Evolutionary conservation across 2,797 vertebrate genomes (phyloP).

Genomic region (Otolemur crassicaudatus): DNA sequence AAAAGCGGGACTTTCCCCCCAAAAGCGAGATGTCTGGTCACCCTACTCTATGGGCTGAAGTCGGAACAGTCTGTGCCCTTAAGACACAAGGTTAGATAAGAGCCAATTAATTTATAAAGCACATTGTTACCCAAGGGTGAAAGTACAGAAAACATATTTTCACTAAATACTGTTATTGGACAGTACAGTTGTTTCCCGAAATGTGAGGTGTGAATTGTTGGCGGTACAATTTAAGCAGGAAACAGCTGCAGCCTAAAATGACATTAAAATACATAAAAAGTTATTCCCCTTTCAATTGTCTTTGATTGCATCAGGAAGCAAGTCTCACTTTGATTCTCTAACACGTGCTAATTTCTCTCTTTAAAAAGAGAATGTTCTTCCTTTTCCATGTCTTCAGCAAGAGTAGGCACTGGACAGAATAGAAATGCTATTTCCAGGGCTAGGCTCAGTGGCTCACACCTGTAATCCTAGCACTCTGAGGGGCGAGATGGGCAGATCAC

Average conservation of each 20-base stretch:
- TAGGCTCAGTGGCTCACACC: too few species aligned
- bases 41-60: not conserved
- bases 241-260: not conserved
- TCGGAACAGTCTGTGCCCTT: not conserved
- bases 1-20: too few species aligned
- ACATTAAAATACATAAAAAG: not conserved
- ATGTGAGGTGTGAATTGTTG: not conserved
- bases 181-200: not conserved
- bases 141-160: not conserved
- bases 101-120: not conserved
- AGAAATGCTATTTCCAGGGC: not conserved
- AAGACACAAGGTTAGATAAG: conserved; percentile 13
- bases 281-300: not conserved
- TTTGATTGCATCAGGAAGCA: not conserved
- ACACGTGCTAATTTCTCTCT: conserved; percentile 21
- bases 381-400: not conserved
- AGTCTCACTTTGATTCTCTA: not conserved
- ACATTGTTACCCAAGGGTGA: not conserved
- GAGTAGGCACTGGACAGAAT: not conserved
- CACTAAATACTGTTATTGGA: not conserved
- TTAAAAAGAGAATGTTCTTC: not conserved
- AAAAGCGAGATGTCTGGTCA: too few species aligned
- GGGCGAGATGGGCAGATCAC: too few species aligned
- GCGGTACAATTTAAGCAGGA: not conserved
- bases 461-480: too few species aligned